Evolutionary conservation across 2,113 vertebrate species (phyloP).

Genomic region (Hippocampus comes): DNA sequence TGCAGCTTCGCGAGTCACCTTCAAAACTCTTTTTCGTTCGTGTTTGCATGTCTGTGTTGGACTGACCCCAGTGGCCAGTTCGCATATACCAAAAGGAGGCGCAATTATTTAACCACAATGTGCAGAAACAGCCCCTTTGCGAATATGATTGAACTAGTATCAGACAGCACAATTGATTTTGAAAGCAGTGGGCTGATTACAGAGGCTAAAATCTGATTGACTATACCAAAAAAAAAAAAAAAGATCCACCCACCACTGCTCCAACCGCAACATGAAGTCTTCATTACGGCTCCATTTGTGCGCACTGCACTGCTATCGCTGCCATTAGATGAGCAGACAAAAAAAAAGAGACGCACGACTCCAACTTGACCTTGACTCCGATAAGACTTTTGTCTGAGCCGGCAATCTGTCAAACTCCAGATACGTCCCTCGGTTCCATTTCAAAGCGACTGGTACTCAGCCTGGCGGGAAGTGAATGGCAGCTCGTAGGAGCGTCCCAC

Average conservation of each 20-base stretch:
- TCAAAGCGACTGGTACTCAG: constrained; percentile 50
- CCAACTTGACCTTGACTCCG: constrained; percentile 49
- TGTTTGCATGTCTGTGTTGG: no score
- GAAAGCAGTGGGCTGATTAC: not conserved
- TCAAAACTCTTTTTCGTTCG: no score
- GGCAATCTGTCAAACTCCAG: constrained; percentile 42
- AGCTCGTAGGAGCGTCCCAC: not conserved
- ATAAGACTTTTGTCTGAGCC: constrained; percentile 61
- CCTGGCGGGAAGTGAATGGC: constrained; percentile 27
- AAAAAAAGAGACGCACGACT: constrained; percentile 43
- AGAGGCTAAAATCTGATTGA: not conserved
- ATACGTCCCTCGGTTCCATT: constrained; percentile 28
- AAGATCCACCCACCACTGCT: not conserved
- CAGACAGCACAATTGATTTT: not conserved
- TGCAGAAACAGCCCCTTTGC: no score
- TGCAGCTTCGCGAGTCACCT: no score
- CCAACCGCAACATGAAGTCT: constrained; percentile 13
- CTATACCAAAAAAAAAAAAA: not conserved
- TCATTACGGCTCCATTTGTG: constrained; percentile 18
- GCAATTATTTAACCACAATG: no score
- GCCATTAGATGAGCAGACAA: constrained; percentile 51
- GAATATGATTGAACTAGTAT: no score
- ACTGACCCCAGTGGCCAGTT: no score
- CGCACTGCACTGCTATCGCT: constrained; percentile 21
- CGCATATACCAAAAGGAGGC: no score